Evolutionary conservation across 1,140 invertebrate genomes (phyloP).

Genomic region (Adelges cooleyi): DNA sequence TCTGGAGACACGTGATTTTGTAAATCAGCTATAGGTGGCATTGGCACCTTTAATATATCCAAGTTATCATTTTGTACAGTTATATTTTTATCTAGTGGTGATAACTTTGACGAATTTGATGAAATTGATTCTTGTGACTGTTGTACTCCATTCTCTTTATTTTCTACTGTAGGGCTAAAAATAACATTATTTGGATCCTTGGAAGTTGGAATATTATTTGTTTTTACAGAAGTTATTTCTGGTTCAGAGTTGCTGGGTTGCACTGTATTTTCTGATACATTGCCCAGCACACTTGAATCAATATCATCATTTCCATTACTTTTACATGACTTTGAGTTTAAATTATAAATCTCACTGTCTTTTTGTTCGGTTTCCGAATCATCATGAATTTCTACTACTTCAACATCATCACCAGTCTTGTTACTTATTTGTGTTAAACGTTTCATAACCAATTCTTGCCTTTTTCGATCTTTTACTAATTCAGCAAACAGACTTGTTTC

Average conservation of each 20-base stretch:
- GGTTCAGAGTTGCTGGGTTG: background rate
- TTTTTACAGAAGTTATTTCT: background rate
- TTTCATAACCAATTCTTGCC: conserved; percentile 58
- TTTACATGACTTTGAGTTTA: background rate
- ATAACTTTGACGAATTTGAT: background rate
- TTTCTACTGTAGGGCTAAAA: background rate
- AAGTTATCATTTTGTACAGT: background rate
- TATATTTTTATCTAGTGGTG: background rate
- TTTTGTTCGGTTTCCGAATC: conserved; percentile 33
- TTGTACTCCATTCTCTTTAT: background rate
- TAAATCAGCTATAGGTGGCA: background rate
- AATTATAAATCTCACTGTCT: background rate
- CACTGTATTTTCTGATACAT: background rate
- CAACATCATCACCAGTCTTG: conserved; percentile 39
- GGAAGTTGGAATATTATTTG: background rate
- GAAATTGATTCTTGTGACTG: background rate
- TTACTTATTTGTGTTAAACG: conserved; percentile 14
- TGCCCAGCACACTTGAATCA: background rate
- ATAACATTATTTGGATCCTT: too few relatives aligned
- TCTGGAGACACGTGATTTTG: background rate
- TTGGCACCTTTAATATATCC: background rate
- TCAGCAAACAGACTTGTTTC: conserved; percentile 79
- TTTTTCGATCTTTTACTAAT: conserved; percentile 70
- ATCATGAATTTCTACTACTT: conserved; percentile 40
- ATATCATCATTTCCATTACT: background rate